Percentiles rank a stretch among this genome's conserved stretches.
phyloP scores from a whole-genome alignment of 2,797 vertebrate species.

The Melopsittacus undulatus region DNA sequence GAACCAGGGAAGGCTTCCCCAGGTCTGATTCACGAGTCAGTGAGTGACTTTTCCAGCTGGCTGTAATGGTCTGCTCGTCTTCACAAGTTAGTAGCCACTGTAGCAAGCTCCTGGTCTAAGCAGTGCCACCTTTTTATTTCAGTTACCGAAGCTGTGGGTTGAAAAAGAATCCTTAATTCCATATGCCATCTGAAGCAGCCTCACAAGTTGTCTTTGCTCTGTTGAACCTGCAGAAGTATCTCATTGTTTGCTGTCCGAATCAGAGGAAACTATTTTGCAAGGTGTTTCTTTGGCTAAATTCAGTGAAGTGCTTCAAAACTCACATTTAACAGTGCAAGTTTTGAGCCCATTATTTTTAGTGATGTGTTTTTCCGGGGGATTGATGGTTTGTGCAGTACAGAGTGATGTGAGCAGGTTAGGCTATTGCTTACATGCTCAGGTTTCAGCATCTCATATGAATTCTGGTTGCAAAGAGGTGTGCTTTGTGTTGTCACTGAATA shows the following conservation, averaged over 20 bases:
- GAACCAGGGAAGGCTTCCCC: background rate
- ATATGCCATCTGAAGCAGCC: background rate
- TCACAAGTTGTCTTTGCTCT: background rate
- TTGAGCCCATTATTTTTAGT: background rate
- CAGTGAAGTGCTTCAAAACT: background rate
- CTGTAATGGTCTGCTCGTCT: background rate
- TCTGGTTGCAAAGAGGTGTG: background rate
- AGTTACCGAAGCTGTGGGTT: background rate
- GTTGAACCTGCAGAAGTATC: background rate
- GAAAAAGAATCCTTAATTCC: background rate
- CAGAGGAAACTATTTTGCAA: background rate
- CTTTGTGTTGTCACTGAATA: background rate
- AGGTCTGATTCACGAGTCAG: background rate
- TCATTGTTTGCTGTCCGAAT: background rate
- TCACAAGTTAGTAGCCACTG: background rate
- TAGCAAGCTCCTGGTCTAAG: background rate
- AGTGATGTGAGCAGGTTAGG: background rate
- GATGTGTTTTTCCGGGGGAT: background rate
- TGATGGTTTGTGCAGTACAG: background rate
- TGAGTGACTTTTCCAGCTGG: background rate
- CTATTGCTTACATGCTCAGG: background rate
- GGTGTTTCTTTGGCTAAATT: background rate
- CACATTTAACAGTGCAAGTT: background rate
- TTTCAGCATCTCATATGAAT: background rate
- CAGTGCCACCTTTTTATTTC: background rate